A percentile compares a stretch with the other conserved stretches of the same genome.
phyloP scores from a whole-genome alignment of 2,113 vertebrate genomes.

The Choloepus hoffmanni region DNA sequence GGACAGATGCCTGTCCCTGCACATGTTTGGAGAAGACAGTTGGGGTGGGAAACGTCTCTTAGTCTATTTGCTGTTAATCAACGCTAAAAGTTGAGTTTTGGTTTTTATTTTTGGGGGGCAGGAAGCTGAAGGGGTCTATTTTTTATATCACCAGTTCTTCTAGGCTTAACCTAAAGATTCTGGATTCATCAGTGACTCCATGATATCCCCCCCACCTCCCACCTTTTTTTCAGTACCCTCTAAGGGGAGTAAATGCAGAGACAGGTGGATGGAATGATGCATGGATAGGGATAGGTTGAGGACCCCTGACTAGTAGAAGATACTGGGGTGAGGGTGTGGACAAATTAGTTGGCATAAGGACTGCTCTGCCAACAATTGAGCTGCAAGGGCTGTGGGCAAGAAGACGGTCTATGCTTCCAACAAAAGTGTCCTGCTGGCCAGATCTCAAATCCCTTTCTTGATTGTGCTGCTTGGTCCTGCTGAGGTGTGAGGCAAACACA shows the following conservation, averaged over 20 bases:
- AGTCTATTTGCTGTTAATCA: slow-evolving; percentile 1
- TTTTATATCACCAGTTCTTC: background rate
- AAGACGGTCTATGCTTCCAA: background rate
- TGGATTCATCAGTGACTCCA: background rate
- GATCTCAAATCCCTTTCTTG: background rate
- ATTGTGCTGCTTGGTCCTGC: background rate
- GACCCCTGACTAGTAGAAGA: background rate
- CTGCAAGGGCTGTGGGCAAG: background rate
- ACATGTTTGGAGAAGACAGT: background rate
- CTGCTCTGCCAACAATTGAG: background rate
- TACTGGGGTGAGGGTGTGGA: background rate
- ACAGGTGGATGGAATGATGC: background rate
- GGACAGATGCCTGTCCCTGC: background rate
- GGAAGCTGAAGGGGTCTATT: background rate
- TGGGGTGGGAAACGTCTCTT: background rate
- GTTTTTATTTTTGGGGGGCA: background rate
- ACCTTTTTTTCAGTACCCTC: background rate
- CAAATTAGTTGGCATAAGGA: background rate
- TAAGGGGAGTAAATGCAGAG: background rate
- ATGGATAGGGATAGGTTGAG: background rate
- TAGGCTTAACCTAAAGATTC: background rate
- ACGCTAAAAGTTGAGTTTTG: background rate
- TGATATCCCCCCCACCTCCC: background rate
- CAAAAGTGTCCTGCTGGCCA: background rate
- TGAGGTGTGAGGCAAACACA: background rate